phyloP scores from a whole-genome alignment of 2,888 invertebrate genomes.

The Mesorhabditis sp. region DNA sequence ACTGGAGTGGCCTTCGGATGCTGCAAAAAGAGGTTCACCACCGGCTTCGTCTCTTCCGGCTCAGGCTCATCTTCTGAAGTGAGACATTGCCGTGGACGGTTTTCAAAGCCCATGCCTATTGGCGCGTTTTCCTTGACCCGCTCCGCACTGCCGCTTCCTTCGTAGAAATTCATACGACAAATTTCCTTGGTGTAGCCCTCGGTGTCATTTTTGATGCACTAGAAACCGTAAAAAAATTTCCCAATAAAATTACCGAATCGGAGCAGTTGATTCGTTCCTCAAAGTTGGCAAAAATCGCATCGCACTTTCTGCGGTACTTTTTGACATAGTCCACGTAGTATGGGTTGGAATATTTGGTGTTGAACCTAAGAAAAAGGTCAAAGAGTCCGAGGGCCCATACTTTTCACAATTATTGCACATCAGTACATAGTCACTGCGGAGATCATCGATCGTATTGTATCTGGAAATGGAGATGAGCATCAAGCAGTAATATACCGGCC shows the following conservation, averaged over 20 bases:
- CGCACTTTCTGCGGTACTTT: slow-evolving; percentile 14
- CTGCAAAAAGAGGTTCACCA: too few species aligned
- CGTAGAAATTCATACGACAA: neutral
- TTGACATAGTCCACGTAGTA: slow-evolving; percentile 37
- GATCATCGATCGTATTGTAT: slow-evolving; percentile 67
- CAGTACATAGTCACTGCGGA: slow-evolving; percentile 85
- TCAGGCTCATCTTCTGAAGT: neutral
- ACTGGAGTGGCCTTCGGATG: too few species aligned
- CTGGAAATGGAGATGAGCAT: neutral
- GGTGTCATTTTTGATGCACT: too few species aligned
- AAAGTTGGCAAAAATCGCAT: neutral
- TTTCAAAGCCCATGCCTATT: neutral
- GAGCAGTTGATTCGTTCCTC: neutral
- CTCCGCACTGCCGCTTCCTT: neutral
- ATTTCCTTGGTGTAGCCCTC: too few species aligned
- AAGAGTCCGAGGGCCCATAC: slow-evolving; percentile 58
- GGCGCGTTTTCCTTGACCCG: slow-evolving; percentile 6
- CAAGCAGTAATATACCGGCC: neutral
- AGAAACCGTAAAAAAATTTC: too few species aligned
- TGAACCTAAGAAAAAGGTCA: neutral
- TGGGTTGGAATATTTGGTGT: slow-evolving; percentile 70
- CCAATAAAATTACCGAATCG: neutral
- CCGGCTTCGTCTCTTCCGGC: too few species aligned
- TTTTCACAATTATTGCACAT: slow-evolving; percentile 92
- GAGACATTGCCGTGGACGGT: slow-evolving; percentile 3